Percentiles rank a stretch among this genome's conserved stretches.
phyloP scores from a whole-genome alignment of 23 tunicate species.

The Diplosoma virens region DNA sequence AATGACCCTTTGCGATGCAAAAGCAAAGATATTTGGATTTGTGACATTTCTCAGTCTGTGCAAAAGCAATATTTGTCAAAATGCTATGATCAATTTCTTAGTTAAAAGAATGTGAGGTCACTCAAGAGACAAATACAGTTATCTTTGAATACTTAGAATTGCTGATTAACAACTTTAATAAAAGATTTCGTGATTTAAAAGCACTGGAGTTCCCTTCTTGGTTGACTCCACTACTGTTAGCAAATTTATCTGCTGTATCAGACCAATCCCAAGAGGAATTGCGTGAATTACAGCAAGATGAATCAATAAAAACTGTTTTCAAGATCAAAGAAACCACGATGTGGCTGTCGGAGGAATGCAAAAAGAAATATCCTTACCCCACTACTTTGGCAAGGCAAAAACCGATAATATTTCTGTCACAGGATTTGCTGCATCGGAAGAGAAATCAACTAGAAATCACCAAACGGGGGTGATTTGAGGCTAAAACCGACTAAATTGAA shows the following conservation, averaged over 20 bases:
- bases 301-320: constrained; percentile 11
- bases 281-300: background rate
- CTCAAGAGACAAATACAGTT: too few relatives aligned
- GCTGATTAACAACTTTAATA: too few relatives aligned
- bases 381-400: background rate
- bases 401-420: background rate
- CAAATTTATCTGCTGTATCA: background rate
- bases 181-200: constrained; percentile 2
- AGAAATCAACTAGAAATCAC: background rate
- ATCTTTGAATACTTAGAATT: too few relatives aligned
- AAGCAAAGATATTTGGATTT: too few relatives aligned
- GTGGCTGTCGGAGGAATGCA: background rate
- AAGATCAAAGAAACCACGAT: constrained; percentile 10
- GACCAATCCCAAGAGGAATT: background rate
- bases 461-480: background rate
- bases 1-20: too few relatives aligned
- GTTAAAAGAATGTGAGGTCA: too few relatives aligned
- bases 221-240: background rate
- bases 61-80: too few relatives aligned
- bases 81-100: too few relatives aligned
- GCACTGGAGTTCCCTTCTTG: constrained; percentile 5
- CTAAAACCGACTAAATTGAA: background rate
- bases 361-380: background rate
- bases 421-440: background rate
- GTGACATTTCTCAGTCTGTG: too few relatives aligned